These are phyloP conservation scores for Chrysolina americana DNA, from an alignment of 2,888 invertebrate species.

Conservation along the genomic window DNA sequence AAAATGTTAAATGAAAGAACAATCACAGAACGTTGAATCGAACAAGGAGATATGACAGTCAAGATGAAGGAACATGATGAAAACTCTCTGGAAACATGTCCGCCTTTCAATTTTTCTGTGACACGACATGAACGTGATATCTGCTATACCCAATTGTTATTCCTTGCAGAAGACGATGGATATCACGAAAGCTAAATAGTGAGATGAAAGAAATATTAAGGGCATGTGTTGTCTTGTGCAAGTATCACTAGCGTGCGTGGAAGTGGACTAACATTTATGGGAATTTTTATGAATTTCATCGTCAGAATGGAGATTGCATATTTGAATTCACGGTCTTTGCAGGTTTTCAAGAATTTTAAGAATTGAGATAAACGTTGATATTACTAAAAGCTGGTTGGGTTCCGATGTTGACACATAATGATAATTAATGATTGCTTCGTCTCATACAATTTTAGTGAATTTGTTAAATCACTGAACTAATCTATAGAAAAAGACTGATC, in stretches of 20 bases:
- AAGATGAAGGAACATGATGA: slow-evolving; percentile 31
- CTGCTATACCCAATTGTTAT: slow-evolving; percentile 19
- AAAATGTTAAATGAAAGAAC: slow-evolving; percentile 1
- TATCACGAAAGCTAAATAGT: slow-evolving; percentile 21
- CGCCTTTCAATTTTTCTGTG: slow-evolving; percentile 40
- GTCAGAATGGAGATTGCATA: no score
- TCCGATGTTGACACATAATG: no score
- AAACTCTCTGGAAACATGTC: slow-evolving; percentile 35
- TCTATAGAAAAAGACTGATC: no score
- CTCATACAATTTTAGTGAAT: no score
- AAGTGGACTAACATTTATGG: background rate
- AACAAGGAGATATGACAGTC: slow-evolving; percentile 10
- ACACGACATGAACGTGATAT: slow-evolving; percentile 41
- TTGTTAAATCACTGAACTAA: no score
- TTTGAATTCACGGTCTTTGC: no score
- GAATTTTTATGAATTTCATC: no score
- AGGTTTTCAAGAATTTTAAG: no score
- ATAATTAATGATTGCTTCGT: no score
- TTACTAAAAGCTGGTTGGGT: no score
- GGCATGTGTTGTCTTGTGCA: background rate
- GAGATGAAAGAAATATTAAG: background rate
- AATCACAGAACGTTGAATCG: slow-evolving; percentile 8
- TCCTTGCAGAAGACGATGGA: slow-evolving; percentile 6
- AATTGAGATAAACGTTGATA: no score
- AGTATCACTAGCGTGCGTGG: background rate